Evolutionary conservation across 2,888 invertebrate species (phyloP), one percentile per base, ranked within the genome.

Genomic region (Spodoptera picta): DNA sequence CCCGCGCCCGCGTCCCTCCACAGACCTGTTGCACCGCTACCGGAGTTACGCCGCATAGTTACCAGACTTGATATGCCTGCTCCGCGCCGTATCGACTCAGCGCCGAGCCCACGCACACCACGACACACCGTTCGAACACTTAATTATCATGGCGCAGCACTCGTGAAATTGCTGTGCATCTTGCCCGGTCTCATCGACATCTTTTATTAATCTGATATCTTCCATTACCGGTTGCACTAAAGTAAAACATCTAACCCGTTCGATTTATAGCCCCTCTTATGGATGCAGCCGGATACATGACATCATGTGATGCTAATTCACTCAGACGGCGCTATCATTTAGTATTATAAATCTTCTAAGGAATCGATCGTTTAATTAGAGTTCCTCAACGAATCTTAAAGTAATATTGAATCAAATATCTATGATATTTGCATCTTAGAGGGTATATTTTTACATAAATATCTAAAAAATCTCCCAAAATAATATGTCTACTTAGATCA

Each of bases 31-130:
- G 91, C 90, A 90, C 90, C 86, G 94, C 94, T 94, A 94, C 94
- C 91, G 94, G 94, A 94, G 94, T 94, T 94, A 94, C 94, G 94
- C 94, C 92, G 94, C 93, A 93, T 94, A 94, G 92, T 94, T 94
- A 93, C 94, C 93, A 91, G 93, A 92, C 91, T 91, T 87, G 93
- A 91, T 92, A 91, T 92, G 92, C 92, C 86, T 87, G 91, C 89
- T 89, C 89, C 82, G 84, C 83, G 80, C 83, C 83, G 81, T 84
- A 77, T 72, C 81, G 82, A 77, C 83, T 77, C 83, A 77, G 77
- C 83, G 72, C 77, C 73, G 72, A 77, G 79, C 86, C 85, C 88
- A 91, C 91, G 86, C 92, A 91, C 90, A 90, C 91, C 84, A 82
- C 83, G 73, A 79, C 83, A 84, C 80, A 82, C 78, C 85, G 82